These are phyloP conservation scores for Falco biarmicus DNA, from an alignment of 2,797 vertebrate species.

Conservation along the genomic window DNA sequence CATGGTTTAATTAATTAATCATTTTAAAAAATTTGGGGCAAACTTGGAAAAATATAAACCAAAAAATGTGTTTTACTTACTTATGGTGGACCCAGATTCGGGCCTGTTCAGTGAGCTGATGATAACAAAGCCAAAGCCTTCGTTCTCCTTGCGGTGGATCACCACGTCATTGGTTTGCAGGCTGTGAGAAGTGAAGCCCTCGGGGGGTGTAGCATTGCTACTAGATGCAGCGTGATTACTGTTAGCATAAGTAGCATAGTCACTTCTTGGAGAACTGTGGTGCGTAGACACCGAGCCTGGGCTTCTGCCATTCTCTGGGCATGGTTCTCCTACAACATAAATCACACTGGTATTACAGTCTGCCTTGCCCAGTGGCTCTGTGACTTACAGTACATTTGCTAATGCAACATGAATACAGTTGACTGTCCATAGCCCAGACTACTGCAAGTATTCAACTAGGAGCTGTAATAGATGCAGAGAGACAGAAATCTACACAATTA, in stretches of 20 bases:
- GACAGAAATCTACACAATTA: conserved; percentile 37
- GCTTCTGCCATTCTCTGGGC: conserved; percentile 94
- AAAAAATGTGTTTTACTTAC: conserved; percentile 77
- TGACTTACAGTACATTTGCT: conserved; percentile 9
- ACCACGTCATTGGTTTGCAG: conserved; percentile 89
- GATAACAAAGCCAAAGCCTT: conserved; percentile 98
- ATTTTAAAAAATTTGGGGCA: no score
- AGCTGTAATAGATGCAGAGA: conserved; percentile 33
- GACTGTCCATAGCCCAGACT: neutral
- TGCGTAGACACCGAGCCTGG: conserved; percentile 93
- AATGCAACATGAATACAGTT: neutral
- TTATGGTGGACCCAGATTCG: conserved; percentile 85
- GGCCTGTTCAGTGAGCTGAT: conserved; percentile 98
- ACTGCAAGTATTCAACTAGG: neutral
- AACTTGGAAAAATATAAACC: neutral
- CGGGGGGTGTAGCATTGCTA: conserved; percentile 77
- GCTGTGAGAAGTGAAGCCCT: conserved; percentile 81
- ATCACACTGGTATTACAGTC: neutral
- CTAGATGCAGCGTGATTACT: conserved; percentile 80
- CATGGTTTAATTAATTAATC: neutral
- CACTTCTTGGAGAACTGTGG: conserved; percentile 96
- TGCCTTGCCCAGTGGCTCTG: neutral
- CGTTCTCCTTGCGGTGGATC: conserved; percentile 96
- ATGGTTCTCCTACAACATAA: conserved; percentile 86
- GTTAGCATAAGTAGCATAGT: conserved; percentile 88